Evolutionary conservation across 2,888 invertebrate genomes (phyloP).

Genomic region (Chrysomela aeneicollis): DNA sequence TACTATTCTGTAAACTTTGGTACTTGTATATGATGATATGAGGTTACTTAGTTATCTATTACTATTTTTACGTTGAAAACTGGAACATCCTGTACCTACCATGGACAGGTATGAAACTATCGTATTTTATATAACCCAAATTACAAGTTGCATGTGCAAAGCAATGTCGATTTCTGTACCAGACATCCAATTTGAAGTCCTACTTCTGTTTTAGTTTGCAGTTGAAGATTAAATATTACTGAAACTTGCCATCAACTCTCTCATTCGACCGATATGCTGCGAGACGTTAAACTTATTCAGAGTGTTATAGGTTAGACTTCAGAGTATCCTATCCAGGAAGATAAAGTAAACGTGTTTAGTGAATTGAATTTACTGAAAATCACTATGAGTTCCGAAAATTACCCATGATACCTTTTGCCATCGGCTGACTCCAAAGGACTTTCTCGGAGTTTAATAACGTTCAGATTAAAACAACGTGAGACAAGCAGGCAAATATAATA

Average conservation of each 20-base stretch:
- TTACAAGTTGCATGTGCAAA: background rate
- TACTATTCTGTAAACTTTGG: too few species aligned
- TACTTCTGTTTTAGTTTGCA: background rate
- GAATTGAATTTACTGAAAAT: slow-evolving; percentile 2
- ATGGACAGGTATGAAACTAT: too few species aligned
- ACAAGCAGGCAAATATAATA: background rate
- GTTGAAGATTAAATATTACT: background rate
- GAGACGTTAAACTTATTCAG: background rate
- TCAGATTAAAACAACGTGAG: background rate
- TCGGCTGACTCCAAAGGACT: background rate
- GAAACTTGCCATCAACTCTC: background rate
- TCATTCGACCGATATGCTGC: background rate
- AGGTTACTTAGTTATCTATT: too few species aligned
- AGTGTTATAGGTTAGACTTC: too few species aligned
- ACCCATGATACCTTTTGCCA: background rate
- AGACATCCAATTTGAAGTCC: background rate
- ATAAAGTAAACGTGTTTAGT: background rate
- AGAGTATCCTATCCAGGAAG: background rate
- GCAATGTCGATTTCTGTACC: background rate
- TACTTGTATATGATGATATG: too few species aligned
- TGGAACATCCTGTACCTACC: too few species aligned
- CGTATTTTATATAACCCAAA: background rate
- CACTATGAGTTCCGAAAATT: background rate
- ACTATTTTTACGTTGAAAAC: too few species aligned
- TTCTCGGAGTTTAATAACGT: background rate